phyloP scores from a whole-genome alignment of 23 tunicate genomes.

The Ciona savignyi region DNA sequence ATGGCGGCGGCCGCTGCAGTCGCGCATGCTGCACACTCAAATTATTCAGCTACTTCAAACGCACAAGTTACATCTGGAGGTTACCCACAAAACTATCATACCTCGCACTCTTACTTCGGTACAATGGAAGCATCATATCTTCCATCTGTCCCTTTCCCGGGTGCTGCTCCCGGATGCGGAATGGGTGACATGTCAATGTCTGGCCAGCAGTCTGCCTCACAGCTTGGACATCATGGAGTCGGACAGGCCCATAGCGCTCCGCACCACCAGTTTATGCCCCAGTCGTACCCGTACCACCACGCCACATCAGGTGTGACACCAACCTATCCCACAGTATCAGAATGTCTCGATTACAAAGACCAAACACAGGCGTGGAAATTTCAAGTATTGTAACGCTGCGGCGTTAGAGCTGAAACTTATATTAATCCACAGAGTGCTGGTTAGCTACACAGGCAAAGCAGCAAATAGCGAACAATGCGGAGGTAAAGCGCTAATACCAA shows the following conservation, averaged over 20 bases:
- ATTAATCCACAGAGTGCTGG: too few species aligned
- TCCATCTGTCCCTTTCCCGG: constrained; percentile 66
- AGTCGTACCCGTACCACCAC: constrained; percentile 75
- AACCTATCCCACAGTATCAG: constrained; percentile 40
- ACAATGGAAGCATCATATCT: constrained; percentile 83
- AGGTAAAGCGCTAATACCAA: too few species aligned
- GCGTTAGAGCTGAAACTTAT: too few species aligned
- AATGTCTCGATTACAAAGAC: constrained; percentile 83
- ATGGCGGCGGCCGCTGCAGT: constrained; percentile 63
- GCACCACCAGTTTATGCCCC: constrained; percentile 76
- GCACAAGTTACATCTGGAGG: constrained; percentile 51
- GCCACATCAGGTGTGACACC: constrained; percentile 23
- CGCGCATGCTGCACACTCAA: constrained; percentile 67
- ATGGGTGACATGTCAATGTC: constrained; percentile 67
- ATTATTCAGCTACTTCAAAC: constrained; percentile 49
- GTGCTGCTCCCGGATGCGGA: constrained; percentile 41
- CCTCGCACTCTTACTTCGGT: constrained; percentile 79
- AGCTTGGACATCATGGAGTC: constrained; percentile 14
- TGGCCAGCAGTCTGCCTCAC: constrained; percentile 30
- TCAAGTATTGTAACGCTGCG: constrained; percentile 66
- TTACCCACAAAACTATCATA: constrained; percentile 64
- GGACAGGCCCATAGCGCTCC: constrained; percentile 44
- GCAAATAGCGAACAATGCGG: not conserved
- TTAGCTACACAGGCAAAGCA: too few species aligned
- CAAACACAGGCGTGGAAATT: constrained; percentile 74